Evolutionary conservation across 2,888 invertebrate species (phyloP), one percentile per base, ranked within the genome.

Genomic region (Drosophila mimica): DNA sequence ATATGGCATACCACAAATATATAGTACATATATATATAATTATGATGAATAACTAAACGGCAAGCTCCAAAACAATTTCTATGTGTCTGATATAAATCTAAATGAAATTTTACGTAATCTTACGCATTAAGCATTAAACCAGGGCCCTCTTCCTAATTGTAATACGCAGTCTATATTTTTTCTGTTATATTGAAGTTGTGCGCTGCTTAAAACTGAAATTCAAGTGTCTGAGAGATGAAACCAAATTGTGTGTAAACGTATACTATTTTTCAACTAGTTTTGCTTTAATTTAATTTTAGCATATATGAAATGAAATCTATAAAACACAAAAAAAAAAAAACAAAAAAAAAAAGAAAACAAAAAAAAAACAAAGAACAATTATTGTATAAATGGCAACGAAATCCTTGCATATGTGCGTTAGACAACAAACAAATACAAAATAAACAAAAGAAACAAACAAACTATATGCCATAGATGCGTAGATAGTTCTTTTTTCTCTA

Each of bases 191-290:
- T 81, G 73, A 78, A 81, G 81, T 77, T 73, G 70, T 70, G 79
- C 82, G 88, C 73, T 72, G 71, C 80, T 68, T 62, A 81, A 74
- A 77, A 78, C 78, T 78, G 88, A 84, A 89, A 89, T 82, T 89
- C 79, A 88, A 84, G 85, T 84, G 83, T 80, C 87, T 86, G 87
- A 83, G 62, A 83, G 89, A 89, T 77, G 81, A 81, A 84, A 84
- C 84, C 84, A 84, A 89, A 84, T 85, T 88, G 88, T 89, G 88
- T 84, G 84, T 88, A 89, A 84, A 89, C 84, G 85, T 86, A 86
- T 90, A 86, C 85, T 86, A 86, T 86, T 90, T 90, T 86, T 78
- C 81, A 78, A 81, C 89, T 81, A 88, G 78, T 88, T 88, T 90
- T 86, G 90, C 83, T 88, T 88, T 90, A 90, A 80, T 90, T 82